phyloP scores from a whole-genome alignment of 2,797 vertebrate genomes.

The Staurois parvus region DNA sequence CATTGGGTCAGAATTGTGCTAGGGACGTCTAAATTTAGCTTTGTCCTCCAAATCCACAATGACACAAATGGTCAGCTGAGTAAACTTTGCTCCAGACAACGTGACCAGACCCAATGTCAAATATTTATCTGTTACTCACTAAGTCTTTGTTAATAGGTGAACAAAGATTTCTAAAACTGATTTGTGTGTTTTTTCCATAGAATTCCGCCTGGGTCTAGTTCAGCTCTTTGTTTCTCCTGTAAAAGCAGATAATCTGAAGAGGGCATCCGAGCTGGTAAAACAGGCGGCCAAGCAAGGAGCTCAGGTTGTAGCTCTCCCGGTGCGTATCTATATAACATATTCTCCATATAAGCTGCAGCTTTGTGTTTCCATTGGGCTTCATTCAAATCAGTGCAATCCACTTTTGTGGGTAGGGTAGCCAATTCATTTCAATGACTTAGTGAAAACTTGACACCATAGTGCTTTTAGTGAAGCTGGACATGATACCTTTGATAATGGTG shows the following conservation, averaged over 20 bases:
- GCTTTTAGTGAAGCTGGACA: too few species aligned
- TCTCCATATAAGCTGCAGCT: too few species aligned
- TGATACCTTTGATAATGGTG: too few species aligned
- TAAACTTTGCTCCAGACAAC: neutral
- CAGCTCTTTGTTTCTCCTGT: slow-evolving; percentile 86
- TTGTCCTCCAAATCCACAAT: neutral
- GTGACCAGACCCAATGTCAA: neutral
- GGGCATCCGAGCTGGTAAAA: slow-evolving; percentile 82
- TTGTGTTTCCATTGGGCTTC: too few species aligned
- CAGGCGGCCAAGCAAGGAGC: slow-evolving; percentile 87
- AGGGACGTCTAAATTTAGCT: neutral
- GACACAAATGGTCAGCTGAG: neutral
- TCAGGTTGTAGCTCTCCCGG: slow-evolving; percentile 89
- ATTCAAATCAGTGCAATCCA: too few species aligned
- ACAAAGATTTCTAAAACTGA: neutral
- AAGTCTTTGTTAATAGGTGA: slow-evolving; percentile 17
- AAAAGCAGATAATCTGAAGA: slow-evolving; percentile 88
- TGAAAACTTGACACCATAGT: too few species aligned
- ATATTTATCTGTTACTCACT: slow-evolving; percentile 33
- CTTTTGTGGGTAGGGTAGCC: too few species aligned
- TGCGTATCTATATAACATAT: slow-evolving; percentile 74
- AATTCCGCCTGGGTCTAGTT: slow-evolving; percentile 90
- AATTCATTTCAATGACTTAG: too few species aligned
- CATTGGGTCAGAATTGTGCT: neutral
- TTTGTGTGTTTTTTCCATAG: slow-evolving; percentile 68